Percentiles rank a stretch among this genome's conserved stretches.
phyloP scores from a whole-genome alignment of 2,113 vertebrate species.

The Nicator chloris region DNA sequence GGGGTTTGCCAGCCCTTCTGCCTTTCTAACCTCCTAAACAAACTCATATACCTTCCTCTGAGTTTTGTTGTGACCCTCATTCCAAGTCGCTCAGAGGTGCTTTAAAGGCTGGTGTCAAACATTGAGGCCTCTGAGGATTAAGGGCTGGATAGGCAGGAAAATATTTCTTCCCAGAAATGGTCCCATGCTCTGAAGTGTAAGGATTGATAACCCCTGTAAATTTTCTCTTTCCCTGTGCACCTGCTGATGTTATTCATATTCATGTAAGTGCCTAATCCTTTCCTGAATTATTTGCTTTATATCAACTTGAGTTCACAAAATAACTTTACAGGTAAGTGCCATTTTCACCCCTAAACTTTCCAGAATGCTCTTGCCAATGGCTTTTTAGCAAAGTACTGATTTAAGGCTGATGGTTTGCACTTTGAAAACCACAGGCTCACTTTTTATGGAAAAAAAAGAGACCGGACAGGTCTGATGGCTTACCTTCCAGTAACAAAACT shows the following conservation, averaged over 20 bases:
- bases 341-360: constrained; percentile 38
- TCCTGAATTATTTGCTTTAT: constrained; percentile 47
- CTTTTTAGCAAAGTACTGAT: not conserved
- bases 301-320: constrained; percentile 27
- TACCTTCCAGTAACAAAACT: not conserved
- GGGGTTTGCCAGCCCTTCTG: not conserved
- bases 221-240: constrained; percentile 12
- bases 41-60: not conserved
- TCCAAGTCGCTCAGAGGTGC: not conserved
- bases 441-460: not conserved
- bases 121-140: not conserved
- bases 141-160: not conserved
- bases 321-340: constrained; percentile 25
- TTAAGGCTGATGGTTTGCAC: constrained; percentile 5
- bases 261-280: constrained; percentile 43
- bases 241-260: constrained; percentile 49
- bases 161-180: constrained; percentile 52
- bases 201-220: constrained; percentile 53
- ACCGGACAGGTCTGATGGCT: not conserved
- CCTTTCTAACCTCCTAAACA: not conserved
- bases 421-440: not conserved
- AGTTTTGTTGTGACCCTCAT: not conserved
- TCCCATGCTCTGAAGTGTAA: not conserved
- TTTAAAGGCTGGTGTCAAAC: constrained; percentile 1
- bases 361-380: not conserved